Evolutionary conservation across 2,888 invertebrate genomes (phyloP).

Genomic region (Proisotoma minuta): DNA sequence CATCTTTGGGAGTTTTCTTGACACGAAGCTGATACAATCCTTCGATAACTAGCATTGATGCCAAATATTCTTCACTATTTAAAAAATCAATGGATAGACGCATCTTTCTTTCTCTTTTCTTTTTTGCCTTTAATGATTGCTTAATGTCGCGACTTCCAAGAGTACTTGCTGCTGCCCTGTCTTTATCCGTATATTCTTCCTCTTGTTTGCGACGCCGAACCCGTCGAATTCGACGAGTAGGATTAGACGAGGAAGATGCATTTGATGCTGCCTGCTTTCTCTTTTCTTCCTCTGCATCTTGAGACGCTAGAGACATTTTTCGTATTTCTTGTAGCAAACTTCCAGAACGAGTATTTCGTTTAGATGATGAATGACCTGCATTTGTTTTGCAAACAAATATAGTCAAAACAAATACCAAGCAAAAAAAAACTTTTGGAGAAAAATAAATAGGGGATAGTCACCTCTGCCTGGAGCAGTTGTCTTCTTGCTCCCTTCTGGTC

Average conservation of each 20-base stretch:
- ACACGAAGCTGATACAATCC: constrained; percentile 44
- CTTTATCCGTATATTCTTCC: constrained; percentile 84
- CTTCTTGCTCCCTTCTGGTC: too few species aligned
- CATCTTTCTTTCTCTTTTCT: constrained; percentile 56
- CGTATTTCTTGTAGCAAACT: constrained; percentile 40
- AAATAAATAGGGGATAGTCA: constrained; percentile 14
- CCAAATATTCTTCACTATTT: constrained; percentile 45
- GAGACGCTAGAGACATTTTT: constrained; percentile 46
- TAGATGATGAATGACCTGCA: not conserved
- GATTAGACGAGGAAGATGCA: constrained; percentile 2
- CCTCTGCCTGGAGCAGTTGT: too few species aligned
- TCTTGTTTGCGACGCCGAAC: constrained; percentile 52
- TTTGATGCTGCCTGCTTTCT: constrained; percentile 26
- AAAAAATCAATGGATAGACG: constrained; percentile 38
- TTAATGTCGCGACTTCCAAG: constrained; percentile 82
- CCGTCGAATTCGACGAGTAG: constrained; percentile 28
- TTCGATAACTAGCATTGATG: constrained; percentile 41
- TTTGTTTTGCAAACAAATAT: too few species aligned
- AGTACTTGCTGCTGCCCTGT: constrained; percentile 82
- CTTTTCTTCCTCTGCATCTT: constrained; percentile 41
- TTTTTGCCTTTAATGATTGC: constrained; percentile 72
- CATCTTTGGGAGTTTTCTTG: constrained; percentile 39
- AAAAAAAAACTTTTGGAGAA: not conserved
- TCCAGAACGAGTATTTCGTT: constrained; percentile 1
- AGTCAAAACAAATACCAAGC: not conserved